Evolutionary conservation across 2,888 invertebrate genomes (phyloP).

Genomic region (Drosophila eohydei): DNA sequence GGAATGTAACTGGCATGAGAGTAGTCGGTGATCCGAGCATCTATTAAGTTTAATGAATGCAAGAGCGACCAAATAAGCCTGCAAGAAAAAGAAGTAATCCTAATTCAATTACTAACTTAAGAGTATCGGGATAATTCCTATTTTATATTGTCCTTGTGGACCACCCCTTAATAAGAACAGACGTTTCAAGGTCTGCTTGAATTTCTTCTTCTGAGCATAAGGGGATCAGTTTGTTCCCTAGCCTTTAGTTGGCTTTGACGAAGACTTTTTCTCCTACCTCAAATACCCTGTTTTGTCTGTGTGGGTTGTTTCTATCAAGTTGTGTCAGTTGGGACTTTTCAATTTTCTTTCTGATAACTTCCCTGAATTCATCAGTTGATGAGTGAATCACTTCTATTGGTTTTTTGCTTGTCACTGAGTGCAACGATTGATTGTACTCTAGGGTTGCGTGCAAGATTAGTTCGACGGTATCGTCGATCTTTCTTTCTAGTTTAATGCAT

Average conservation of each 20-base stretch:
- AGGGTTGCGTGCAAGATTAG: too few relatives aligned
- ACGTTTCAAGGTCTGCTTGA: not conserved
- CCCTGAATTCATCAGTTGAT: too few relatives aligned
- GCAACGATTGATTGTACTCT: too few relatives aligned
- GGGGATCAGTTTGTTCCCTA: not conserved
- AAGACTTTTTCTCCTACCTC: not conserved
- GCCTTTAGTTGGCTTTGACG: not conserved
- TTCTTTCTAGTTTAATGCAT: too few relatives aligned
- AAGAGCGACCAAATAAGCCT: not conserved
- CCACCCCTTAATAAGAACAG: too few relatives aligned
- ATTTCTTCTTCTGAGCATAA: not conserved
- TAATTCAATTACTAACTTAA: too few relatives aligned
- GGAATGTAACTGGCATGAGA: not conserved
- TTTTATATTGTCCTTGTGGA: too few relatives aligned
- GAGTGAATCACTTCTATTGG: too few relatives aligned
- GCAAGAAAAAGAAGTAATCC: too few relatives aligned
- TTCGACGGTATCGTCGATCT: too few relatives aligned
- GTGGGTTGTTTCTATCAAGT: not conserved
- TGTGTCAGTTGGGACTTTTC: not conserved
- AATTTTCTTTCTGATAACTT: not conserved
- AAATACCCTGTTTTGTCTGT: not conserved
- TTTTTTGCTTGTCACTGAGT: too few relatives aligned
- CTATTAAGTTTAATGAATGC: not conserved
- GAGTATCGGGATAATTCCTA: too few relatives aligned
- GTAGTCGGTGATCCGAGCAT: not conserved